Base-by-base conservation (phyloP, 2,888 invertebrate species). In the Linnaemya tessellans region DNA sequence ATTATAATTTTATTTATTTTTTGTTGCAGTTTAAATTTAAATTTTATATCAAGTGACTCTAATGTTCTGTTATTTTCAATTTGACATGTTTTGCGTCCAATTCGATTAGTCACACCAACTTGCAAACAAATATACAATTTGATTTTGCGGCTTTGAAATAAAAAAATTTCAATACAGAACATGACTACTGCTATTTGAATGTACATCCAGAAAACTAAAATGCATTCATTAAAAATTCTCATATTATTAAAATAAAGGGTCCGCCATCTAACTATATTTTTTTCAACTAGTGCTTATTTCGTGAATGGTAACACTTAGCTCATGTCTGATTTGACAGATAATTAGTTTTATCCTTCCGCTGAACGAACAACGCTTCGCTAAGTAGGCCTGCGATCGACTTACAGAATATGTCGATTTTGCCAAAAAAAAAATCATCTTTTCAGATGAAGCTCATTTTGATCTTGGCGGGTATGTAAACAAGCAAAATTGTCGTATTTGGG, bases 51-150 rank as follows among this genome's bases (percentile, higher is more conserved):
- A 51, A 54, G 15, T 67, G 58, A 54, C 65, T 43, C 25, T 73
- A 73, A 67, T 73, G 51, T 80, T 73, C 58, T 67, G 58, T 60
- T 74, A 67, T 67, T 80, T 80, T 35, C 56, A 65, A 65, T 80
- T 38, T 65, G 73, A 80, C 58, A 62, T 74, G 67, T 80, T 60
- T 74, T 51, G 41, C 43, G 67, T 80, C 30, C 67, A 74, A 22
- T 60, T 74, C 67, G 74, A 80, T 80, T 80, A 74, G 80, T 80
- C 80, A 80, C 74, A 80, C 60, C 58, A 67, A 67, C 25, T 68
- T 60, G 41, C 9, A 58, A 73, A 20, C 38, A 67, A 67, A 58
- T 38, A 3, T 35, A 70, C 20, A 65, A n/a, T 38, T 4, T 35
- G 22, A 71, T 22, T 49, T 65, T 15, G 51, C 41, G 7, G 18